Base-by-base conservation (phyloP, 2,888 invertebrate species). In the Lasioglossum vierecki region DNA sequence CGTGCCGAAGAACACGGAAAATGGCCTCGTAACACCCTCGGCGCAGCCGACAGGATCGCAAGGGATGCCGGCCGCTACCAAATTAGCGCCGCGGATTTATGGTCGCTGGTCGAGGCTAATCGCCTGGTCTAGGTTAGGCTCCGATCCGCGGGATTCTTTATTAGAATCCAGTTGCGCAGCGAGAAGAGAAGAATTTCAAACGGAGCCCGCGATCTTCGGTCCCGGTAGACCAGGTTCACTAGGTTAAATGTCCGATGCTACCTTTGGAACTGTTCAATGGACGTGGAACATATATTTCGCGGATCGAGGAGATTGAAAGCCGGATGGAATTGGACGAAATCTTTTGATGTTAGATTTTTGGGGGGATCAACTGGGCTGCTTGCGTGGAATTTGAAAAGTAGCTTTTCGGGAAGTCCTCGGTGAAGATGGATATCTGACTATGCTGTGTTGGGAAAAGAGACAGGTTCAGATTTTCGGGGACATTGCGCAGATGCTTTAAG, bases 21-120 rank as follows among this genome's bases (percentile, higher is more conserved):
- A 13, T n/a, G 57, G 82, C 73, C 79, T 74, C 73, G 82, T 81
- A 85, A 82, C 79, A 82, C 72, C 83, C 85, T 81, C 86, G 84
- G 35, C 39, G 39, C 22, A 39, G n/a, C 76, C 79, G 68, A 74
- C 74, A 70, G 79, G 68, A 81, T 60, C 80, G 77, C 85, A 63
- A 74, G 73, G 53, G 46, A 39, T 44, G 53, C 72, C 30, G 76
- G 57, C 72, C n/a, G 81, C 76, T 66, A 53, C 76, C 79, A 85
- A 89, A 88, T 85, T 82, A 85, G 78, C 49, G 70, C 77, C 73
- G 66, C 49, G 73, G 60, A 80, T 77, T 79, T 79, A 76, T 74
- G 78, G 76, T 74, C 76, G 71, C 35, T 22, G 18, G 66, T 22
- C 30, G 66, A 66, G 66, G 66, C 66, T 66, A 35, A 66, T 66